Evolutionary conservation across 2,113 vertebrate genomes (phyloP).

Genomic region (Clarias gariepinus): DNA sequence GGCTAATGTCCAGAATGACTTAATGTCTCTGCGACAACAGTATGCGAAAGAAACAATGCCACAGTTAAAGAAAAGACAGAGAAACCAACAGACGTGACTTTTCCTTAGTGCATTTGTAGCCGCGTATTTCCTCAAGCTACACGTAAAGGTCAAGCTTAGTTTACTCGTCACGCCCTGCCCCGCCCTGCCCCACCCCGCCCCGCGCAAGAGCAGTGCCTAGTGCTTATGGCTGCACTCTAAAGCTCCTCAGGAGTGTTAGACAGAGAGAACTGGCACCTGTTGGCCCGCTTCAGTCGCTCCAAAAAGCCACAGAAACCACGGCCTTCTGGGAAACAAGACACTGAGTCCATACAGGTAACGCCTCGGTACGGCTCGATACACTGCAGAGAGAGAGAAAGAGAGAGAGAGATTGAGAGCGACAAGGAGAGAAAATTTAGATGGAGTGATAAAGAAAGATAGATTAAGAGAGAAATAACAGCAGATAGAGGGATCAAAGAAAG

Average conservation of each 20-base stretch:
- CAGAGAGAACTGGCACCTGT: constrained; percentile 84
- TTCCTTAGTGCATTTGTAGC: constrained; percentile 39
- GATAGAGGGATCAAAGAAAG: not conserved
- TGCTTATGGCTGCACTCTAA: not conserved
- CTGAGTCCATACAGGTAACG: constrained; percentile 96
- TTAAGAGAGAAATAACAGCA: not conserved
- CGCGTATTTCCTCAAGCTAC: not conserved
- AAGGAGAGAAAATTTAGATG: not conserved
- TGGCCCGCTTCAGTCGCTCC: constrained; percentile 84
- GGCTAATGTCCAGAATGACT: not conserved
- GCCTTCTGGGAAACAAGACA: constrained; percentile 94
- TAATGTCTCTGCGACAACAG: not conserved
- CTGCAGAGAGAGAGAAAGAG: constrained; percentile 66
- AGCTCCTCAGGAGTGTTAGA: constrained; percentile 69
- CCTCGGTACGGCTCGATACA: constrained; percentile 80
- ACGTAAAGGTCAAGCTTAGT: not conserved
- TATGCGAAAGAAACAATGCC: no score
- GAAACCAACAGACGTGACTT: constrained; percentile 11
- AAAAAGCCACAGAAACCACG: constrained; percentile 88
- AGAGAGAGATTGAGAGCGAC: constrained; percentile 47
- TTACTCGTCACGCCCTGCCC: not conserved
- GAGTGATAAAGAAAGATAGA: not conserved
- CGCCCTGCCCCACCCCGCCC: not conserved
- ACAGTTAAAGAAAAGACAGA: no score
- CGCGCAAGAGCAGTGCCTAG: not conserved